These are phyloP conservation scores for Drosophila guanche DNA, from an alignment of 1,140 invertebrate genomes.

Conservation along the genomic window DNA sequence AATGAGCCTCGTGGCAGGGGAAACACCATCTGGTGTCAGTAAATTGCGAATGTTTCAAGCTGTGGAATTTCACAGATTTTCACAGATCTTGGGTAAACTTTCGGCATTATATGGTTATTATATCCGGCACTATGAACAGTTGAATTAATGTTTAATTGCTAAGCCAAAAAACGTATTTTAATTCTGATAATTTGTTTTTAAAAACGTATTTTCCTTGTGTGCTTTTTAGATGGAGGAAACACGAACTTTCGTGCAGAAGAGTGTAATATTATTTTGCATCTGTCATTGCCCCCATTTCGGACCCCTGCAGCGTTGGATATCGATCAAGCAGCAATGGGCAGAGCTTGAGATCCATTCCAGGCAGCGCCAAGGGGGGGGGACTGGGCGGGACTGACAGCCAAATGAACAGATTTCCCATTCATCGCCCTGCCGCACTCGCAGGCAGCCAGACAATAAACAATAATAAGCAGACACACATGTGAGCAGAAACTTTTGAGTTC, in stretches of 20 bases:
- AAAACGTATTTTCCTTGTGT: no score
- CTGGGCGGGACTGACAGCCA: slow-evolving; percentile 37
- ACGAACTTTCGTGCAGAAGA: background rate
- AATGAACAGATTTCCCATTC: slow-evolving; percentile 38
- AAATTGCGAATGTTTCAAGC: no score
- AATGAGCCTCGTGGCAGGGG: no score
- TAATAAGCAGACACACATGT: slow-evolving; percentile 24
- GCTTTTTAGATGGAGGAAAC: no score
- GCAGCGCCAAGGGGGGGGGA: background rate
- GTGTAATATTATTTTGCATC: slow-evolving; percentile 21
- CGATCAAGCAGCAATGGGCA: slow-evolving; percentile 38
- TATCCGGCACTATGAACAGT: no score
- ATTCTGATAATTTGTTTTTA: no score
- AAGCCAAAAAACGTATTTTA: no score
- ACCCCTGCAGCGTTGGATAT: slow-evolving; percentile 18
- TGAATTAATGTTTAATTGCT: no score
- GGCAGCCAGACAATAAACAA: slow-evolving; percentile 44
- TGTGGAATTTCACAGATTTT: no score
- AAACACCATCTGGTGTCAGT: no score
- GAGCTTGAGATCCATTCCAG: slow-evolving; percentile 15
- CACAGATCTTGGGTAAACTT: no score
- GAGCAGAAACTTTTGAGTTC: slow-evolving; percentile 8
- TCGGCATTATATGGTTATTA: no score
- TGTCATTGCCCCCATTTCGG: slow-evolving; percentile 18
- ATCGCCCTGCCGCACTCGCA: background rate